Conservation (phyloP, 2,797 vertebrate species). For the Caiman crocodilus region DNA sequence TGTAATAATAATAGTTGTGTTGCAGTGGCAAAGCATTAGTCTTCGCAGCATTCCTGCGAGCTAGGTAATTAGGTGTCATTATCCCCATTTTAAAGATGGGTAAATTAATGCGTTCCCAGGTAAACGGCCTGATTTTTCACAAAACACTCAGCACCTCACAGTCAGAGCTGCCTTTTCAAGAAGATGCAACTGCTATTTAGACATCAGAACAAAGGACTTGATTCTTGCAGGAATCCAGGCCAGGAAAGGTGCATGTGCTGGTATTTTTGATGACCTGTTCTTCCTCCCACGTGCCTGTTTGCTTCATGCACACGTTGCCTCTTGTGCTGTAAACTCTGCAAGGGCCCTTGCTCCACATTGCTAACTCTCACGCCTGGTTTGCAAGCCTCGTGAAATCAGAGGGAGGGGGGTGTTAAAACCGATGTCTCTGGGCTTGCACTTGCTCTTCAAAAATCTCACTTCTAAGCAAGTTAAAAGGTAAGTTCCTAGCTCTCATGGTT, state of each 20-base stretch:
- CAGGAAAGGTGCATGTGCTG: not conserved
- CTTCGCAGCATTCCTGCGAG: not conserved
- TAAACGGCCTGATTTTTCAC: not conserved
- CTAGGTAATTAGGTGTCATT: not conserved
- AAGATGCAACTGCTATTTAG: not conserved
- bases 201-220: not conserved
- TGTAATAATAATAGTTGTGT: not conserved
- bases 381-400: not conserved
- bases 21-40: fast-evolving
- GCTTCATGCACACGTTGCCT: not conserved
- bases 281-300: not conserved
- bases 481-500: not conserved
- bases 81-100: not conserved
- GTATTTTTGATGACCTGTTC: not conserved
- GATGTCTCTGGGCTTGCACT: not conserved
- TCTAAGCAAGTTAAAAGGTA: not conserved
- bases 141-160: not conserved
- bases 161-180: not conserved
- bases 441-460: not conserved
- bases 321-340: not conserved
- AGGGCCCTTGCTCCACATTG: not conserved
- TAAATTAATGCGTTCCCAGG: not conserved
- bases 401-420: not conserved
- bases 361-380: not conserved
- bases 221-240: not conserved